Conservation (phyloP, 1,140 invertebrate species). For the Nasonia vitripennis region DNA sequence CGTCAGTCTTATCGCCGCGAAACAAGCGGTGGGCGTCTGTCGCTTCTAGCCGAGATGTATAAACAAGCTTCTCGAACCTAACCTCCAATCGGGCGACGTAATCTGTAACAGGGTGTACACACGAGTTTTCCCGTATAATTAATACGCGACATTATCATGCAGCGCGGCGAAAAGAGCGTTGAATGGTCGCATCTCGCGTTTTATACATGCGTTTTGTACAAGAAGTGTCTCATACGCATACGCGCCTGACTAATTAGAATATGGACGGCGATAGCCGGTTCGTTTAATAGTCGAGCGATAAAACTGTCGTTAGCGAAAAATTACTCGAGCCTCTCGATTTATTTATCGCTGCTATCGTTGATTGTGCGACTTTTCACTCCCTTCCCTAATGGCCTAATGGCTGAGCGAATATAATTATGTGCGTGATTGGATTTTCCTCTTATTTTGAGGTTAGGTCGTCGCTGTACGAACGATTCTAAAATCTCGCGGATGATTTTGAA, state of each 20-base stretch:
- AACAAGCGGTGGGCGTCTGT: background rate
- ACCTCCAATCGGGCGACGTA: background rate
- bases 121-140: slow-evolving; percentile 12
- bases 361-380: background rate
- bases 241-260: background rate
- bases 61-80: background rate
- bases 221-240: background rate
- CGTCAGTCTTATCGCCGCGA: slow-evolving; percentile 8
- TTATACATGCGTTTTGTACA: background rate
- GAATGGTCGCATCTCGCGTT: background rate
- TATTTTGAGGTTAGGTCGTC: background rate
- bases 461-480: background rate
- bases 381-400: background rate
- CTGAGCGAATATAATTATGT: background rate
- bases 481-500: background rate
- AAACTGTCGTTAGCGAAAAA: slow-evolving; percentile 13
- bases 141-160: slow-evolving; percentile 5
- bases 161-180: background rate
- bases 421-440: background rate
- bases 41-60: background rate
- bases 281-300: slow-evolving; percentile 17
- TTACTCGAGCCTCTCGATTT: background rate
- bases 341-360: slow-evolving; percentile 16
- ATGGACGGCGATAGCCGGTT: background rate
- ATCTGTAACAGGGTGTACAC: background rate